These are phyloP conservation scores for Hirtodrosophila duncani DNA, from an alignment of 2,888 invertebrate species.

Conservation along the genomic window DNA sequence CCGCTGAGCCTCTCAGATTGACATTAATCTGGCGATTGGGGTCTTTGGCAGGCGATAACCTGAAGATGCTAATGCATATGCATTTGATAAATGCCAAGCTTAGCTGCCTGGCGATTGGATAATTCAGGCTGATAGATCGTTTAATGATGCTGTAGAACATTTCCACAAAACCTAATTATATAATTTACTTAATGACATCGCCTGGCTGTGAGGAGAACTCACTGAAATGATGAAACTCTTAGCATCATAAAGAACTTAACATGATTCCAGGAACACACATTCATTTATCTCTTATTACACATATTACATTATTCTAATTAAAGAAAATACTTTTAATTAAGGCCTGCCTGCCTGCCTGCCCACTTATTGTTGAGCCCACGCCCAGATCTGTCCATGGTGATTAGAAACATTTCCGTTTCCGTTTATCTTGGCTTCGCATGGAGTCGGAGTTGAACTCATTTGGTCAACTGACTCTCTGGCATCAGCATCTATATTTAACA, in stretches of 20 bases:
- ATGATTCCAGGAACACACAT: too few species aligned
- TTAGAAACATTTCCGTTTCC: slow-evolving; percentile 72
- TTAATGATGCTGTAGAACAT: too few species aligned
- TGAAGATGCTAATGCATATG: slow-evolving; percentile 14
- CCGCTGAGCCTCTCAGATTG: slow-evolving; percentile 49
- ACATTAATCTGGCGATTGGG: slow-evolving; percentile 59
- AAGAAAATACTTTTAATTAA: slow-evolving; percentile 37
- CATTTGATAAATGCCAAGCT: slow-evolving; percentile 29
- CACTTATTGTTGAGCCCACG: slow-evolving; percentile 44
- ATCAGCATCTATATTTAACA: slow-evolving; percentile 40
- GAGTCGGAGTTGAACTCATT: too few species aligned
- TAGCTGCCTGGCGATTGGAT: too few species aligned
- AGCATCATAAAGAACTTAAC: too few species aligned
- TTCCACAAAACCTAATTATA: too few species aligned
- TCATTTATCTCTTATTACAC: too few species aligned
- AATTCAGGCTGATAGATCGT: too few species aligned
- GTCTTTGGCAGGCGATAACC: slow-evolving; percentile 22
- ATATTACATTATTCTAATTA: slow-evolving; percentile 25
- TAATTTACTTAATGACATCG: too few species aligned
- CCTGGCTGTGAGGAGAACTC: too few species aligned
- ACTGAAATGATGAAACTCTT: too few species aligned
- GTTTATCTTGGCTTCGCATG: slow-evolving; percentile 27
- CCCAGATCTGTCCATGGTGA: slow-evolving; percentile 49
- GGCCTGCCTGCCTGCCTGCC: slow-evolving; percentile 24
- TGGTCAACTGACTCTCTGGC: background rate